phyloP scores from a whole-genome alignment of 1,140 invertebrate species.

The Aphis gossypii region DNA sequence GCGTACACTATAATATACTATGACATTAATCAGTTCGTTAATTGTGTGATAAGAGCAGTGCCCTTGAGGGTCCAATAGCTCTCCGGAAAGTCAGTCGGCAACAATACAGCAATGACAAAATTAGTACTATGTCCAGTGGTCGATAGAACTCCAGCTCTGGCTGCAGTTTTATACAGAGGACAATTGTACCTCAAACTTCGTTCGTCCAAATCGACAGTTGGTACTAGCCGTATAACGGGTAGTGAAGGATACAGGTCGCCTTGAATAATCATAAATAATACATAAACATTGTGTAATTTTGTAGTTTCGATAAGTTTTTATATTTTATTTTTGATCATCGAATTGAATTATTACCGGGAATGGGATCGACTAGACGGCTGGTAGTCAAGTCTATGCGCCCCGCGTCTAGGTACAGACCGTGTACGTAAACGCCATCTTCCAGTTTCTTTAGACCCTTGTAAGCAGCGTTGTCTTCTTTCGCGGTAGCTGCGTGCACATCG shows the following conservation, averaged over 20 bases:
- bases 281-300: background rate
- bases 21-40: constrained; percentile 12
- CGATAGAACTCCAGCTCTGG: constrained; percentile 72
- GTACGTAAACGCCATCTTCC: constrained; percentile 79
- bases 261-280: constrained; percentile 65
- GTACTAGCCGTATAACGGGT: constrained; percentile 77
- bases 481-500: constrained; percentile 65
- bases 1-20: background rate
- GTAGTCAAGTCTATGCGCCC: constrained; percentile 77
- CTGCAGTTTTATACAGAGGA: constrained; percentile 79
- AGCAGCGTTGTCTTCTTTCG: constrained; percentile 62
- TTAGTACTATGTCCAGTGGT: constrained; percentile 82
- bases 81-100: constrained; percentile 71
- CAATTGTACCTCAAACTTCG: constrained; percentile 68
- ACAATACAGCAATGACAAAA: constrained; percentile 76
- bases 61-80: constrained; percentile 81
- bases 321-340: background rate
- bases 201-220: constrained; percentile 65
- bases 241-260: constrained; percentile 77
- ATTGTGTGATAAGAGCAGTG: constrained; percentile 71
- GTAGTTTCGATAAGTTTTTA: background rate
- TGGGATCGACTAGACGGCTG: constrained; percentile 75
- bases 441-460: constrained; percentile 71
- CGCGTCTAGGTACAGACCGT: constrained; percentile 87
- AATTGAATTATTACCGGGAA: constrained; percentile 66